Conservation (phyloP, 2,113 vertebrate species). For the Gallinago jamesoni region DNA sequence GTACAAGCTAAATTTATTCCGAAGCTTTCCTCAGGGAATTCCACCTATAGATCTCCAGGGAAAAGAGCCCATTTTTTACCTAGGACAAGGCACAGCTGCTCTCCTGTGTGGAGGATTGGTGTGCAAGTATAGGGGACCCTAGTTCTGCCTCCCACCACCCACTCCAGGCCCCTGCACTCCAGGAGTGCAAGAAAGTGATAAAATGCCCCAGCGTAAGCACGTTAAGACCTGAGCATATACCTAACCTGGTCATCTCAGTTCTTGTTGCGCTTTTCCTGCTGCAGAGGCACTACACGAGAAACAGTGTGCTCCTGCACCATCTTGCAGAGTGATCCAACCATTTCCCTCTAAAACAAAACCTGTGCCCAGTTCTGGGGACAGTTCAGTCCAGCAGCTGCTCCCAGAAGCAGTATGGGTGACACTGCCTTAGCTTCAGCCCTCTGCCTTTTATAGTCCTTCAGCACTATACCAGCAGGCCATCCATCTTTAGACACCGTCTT, state of each 20-base stretch:
- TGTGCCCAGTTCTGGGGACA: not conserved
- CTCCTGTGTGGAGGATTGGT: not conserved
- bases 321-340: not conserved
- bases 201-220: fast-evolving
- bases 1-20: not conserved
- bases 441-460: not conserved
- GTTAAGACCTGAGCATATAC: not conserved
- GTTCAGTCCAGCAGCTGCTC: not conserved
- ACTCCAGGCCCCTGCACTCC: not conserved
- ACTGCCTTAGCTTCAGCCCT: not conserved
- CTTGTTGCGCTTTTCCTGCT: not conserved
- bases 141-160: not conserved
- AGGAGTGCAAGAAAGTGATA: not conserved
- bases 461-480: not conserved
- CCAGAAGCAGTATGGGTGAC: not conserved
- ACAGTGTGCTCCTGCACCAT: not conserved
- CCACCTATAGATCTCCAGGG: not conserved
- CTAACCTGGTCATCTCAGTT: not conserved
- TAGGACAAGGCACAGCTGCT: not conserved
- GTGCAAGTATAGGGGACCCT: not conserved
- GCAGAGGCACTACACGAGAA: not conserved
- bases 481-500: not conserved
- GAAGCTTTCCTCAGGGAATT: not conserved
- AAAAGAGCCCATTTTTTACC: not conserved
- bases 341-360: not conserved